Evolutionary conservation across 1,140 invertebrate genomes (phyloP).

Genomic region (Lordiphosa collinella): DNA sequence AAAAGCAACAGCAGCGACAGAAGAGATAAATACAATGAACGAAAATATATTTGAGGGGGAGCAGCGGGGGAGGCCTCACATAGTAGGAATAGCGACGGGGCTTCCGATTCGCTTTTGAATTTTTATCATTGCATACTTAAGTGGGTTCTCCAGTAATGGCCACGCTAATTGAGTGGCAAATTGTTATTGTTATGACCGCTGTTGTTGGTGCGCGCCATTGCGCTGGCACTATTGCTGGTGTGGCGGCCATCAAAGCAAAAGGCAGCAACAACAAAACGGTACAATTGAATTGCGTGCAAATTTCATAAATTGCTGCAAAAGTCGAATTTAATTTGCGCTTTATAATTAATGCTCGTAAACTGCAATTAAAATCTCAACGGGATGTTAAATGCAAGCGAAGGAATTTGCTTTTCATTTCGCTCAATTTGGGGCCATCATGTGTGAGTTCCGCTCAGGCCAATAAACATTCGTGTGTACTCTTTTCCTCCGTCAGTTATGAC

Average conservation of each 20-base stretch:
- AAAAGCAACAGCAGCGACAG: slow-evolving; percentile 22
- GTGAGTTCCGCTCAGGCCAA: slow-evolving; percentile 35
- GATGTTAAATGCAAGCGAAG: slow-evolving; percentile 46
- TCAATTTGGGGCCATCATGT: slow-evolving; percentile 30
- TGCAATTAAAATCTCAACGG: slow-evolving; percentile 65
- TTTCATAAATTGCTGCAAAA: slow-evolving; percentile 71
- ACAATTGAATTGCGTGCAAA: slow-evolving; percentile 70
- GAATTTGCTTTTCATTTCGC: slow-evolving; percentile 36
- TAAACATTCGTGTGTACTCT: slow-evolving; percentile 42
- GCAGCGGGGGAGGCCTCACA: slow-evolving; percentile 11
- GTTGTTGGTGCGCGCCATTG: slow-evolving; percentile 58
- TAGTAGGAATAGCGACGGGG: slow-evolving; percentile 38
- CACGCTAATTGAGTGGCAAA: slow-evolving; percentile 76
- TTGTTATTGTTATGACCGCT: slow-evolving; percentile 74
- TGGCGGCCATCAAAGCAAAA: slow-evolving; percentile 51
- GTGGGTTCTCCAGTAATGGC: slow-evolving; percentile 75
- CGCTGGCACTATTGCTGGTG: slow-evolving; percentile 22
- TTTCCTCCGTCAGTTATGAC: slow-evolving; percentile 58
- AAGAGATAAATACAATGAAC: slow-evolving; percentile 53
- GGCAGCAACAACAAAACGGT: slow-evolving; percentile 33
- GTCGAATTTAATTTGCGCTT: slow-evolving; percentile 54
- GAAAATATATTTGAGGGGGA: slow-evolving; percentile 14
- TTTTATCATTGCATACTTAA: slow-evolving; percentile 78
- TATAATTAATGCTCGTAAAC: slow-evolving; percentile 18
- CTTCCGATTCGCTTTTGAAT: slow-evolving; percentile 65